phyloP scores from a whole-genome alignment of 2,797 vertebrate species.

The Sebastes reedi region DNA sequence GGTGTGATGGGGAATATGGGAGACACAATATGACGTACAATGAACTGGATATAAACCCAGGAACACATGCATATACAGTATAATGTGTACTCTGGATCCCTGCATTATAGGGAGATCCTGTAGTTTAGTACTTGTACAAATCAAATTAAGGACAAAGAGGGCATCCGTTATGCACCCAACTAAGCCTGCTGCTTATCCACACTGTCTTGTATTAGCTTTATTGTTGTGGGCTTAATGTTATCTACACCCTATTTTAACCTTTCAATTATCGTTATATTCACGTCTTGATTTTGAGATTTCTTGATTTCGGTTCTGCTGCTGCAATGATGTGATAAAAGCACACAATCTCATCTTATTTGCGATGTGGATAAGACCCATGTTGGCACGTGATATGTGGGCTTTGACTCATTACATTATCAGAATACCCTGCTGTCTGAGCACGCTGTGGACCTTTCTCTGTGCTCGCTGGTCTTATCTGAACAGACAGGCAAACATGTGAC shows the following conservation, averaged over 20 bases:
- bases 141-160: background rate
- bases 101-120: background rate
- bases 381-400: background rate
- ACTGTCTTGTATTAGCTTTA: background rate
- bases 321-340: background rate
- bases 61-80: background rate
- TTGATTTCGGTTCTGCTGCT: background rate
- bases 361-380: background rate
- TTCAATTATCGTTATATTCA: background rate
- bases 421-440: slow-evolving; percentile 24
- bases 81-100: background rate
- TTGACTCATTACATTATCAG: slow-evolving; percentile 24
- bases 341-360: background rate
- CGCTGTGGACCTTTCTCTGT: background rate
- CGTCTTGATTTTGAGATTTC: background rate
- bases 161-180: background rate
- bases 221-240: background rate
- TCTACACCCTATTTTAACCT: background rate
- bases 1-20: background rate
- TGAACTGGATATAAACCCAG: slow-evolving; percentile 3
- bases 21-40: background rate
- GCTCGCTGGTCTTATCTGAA: slow-evolving; percentile 42
- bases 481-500: slow-evolving; percentile 57
- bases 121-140: background rate
- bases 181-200: background rate